Evolutionary conservation across 2,797 vertebrate genomes (phyloP).

Genomic region (Echiichthys vipera): DNA sequence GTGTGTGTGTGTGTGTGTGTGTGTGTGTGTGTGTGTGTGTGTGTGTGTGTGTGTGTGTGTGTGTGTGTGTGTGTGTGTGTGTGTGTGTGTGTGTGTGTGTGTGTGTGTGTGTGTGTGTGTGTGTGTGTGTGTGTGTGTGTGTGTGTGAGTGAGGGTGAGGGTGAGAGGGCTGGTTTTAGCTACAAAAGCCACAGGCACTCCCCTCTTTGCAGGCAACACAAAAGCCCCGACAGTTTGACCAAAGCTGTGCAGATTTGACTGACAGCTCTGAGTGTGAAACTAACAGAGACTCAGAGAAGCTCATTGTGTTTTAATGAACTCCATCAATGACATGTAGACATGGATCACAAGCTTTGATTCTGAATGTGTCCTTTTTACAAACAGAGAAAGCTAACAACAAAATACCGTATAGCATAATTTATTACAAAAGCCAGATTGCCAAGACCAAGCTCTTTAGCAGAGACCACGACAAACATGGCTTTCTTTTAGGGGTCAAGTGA

Average conservation of each 20-base stretch:
- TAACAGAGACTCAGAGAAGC: slow-evolving; percentile 37
- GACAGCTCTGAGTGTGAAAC: slow-evolving; percentile 60
- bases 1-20: slow-evolving; percentile 8
- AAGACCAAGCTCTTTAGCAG: background rate
- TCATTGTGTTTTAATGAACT: slow-evolving; percentile 65
- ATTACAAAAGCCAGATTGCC: slow-evolving; percentile 3
- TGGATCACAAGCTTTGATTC: slow-evolving; percentile 50
- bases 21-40: slow-evolving; percentile 19
- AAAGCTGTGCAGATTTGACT: slow-evolving; percentile 48
- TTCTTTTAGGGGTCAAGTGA: background rate
- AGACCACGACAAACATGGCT: background rate
- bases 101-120: slow-evolving; percentile 13
- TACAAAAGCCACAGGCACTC: slow-evolving; percentile 45
- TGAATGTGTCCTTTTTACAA: slow-evolving; percentile 14
- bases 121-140: slow-evolving; percentile 19
- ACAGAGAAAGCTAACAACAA: background rate
- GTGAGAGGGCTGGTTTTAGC: slow-evolving; percentile 33
- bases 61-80: slow-evolving; percentile 9
- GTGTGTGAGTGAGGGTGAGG: slow-evolving; percentile 16
- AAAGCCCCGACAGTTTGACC: slow-evolving; percentile 60
- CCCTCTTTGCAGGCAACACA: slow-evolving; percentile 40
- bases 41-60: slow-evolving; percentile 18
- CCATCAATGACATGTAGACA: slow-evolving; percentile 30
- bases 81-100: slow-evolving; percentile 13
- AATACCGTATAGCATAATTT: slow-evolving; percentile 21